Percentiles rank a stretch among this genome's conserved stretches.
Evolutionary conservation across 2,113 vertebrate species (phyloP).

Genomic region (Chelonoidis abingdonii): DNA sequence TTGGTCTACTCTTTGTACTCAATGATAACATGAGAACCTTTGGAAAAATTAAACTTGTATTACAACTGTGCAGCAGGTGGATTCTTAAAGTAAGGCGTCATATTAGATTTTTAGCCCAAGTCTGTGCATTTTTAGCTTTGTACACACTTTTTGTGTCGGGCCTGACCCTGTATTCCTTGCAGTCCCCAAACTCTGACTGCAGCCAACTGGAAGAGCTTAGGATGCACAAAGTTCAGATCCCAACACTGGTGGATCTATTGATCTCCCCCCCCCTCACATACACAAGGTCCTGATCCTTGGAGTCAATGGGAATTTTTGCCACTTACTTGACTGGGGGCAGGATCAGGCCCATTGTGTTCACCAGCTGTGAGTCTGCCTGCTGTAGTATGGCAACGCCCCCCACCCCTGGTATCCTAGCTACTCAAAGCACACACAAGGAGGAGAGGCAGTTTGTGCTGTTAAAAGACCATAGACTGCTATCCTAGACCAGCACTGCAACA

Average conservation of each 20-base stretch:
- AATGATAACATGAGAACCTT: accelerated
- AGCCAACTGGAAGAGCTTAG: neutral
- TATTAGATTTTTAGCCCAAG: accelerated
- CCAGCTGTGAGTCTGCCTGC: accelerated
- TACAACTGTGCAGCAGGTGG: constrained; percentile 46
- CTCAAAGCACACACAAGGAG: neutral
- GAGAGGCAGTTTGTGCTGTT: neutral
- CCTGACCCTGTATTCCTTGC: neutral
- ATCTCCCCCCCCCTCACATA: neutral
- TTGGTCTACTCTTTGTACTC: neutral
- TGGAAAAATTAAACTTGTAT: neutral
- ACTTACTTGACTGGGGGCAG: neutral
- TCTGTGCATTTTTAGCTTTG: neutral
- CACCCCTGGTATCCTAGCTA: neutral
- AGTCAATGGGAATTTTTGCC: neutral
- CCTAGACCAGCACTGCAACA: neutral
- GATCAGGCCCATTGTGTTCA: neutral
- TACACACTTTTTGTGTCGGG: neutral
- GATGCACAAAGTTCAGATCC: accelerated
- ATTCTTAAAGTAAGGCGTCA: neutral
- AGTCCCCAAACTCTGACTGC: neutral
- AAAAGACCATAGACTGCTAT: neutral
- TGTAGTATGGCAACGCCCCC: neutral
- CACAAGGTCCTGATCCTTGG: neutral
- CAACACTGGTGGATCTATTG: neutral